Evolutionary conservation across 2,888 invertebrate genomes (phyloP).

Genomic region (Itoplectis maculator): DNA sequence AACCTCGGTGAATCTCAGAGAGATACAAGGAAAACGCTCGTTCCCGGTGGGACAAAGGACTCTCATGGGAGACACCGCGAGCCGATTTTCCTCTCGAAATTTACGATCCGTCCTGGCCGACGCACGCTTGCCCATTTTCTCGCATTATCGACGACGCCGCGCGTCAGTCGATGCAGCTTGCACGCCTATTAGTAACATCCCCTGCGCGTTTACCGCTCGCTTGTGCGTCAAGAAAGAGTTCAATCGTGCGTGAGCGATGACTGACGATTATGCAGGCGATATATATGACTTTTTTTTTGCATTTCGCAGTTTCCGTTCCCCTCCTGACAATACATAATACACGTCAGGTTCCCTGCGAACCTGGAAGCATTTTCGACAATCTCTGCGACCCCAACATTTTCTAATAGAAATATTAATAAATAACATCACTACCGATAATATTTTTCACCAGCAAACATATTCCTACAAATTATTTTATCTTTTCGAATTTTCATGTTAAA

Average conservation of each 20-base stretch:
- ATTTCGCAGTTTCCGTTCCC: conserved; percentile 24
- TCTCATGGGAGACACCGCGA: conserved; percentile 27
- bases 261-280: conserved; percentile 66
- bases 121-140: conserved; percentile 31
- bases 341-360: background rate
- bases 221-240: conserved; percentile 60
- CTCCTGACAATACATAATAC: background rate
- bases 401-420: background rate
- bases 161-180: conserved; percentile 55
- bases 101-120: conserved; percentile 56
- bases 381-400: background rate
- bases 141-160: conserved; percentile 29
- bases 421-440: no score
- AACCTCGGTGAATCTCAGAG: background rate
- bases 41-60: conserved; percentile 40
- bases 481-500: background rate
- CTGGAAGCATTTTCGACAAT: conserved; percentile 11
- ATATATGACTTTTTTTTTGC: conserved; percentile 53
- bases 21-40: conserved; percentile 29
- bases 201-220: conserved; percentile 46
- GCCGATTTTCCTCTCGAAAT: conserved; percentile 42
- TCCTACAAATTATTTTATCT: background rate
- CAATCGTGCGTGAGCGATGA: conserved; percentile 70
- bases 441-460: no score
- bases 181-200: conserved; percentile 65